Base-by-base conservation (phyloP, 2,113 vertebrate species). In the Catharus fuscescens region DNA sequence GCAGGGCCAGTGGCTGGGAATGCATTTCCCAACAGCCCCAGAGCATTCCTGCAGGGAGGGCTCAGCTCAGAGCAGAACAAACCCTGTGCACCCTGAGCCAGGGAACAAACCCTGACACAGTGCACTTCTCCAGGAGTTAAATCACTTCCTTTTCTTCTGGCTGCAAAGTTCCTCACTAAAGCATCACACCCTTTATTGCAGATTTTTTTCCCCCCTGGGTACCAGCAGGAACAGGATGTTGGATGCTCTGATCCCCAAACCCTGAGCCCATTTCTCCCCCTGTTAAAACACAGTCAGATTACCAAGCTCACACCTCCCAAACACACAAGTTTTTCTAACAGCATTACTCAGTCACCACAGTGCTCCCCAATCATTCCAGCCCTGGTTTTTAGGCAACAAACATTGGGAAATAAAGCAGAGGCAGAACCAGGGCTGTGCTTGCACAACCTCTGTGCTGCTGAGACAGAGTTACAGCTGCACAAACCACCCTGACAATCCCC, bases 171-270 rank as follows among this genome's bases (percentile, higher is more conserved):
- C 60, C 25, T 2, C 3, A 21, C 36, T 32, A 24, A 72, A 34
- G 10, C 64, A 66, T 17, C 28, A 0, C 6, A 8, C 18, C 1
- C 6, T 15, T 61, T 15, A 16, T 5, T 18, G 7, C 11, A 42
- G 18, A 1, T 10, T 12, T 15, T 2, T 8, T 19, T 7, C 5
- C 1, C 1, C 31, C 65, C 44, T 52, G 47, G 26, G 31, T 18
- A 34, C 1, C 19, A 52, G 79, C 50, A 84, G 24, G 5, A n/a
- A 64, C 54, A 28, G n/a, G 14, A 67, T 42, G 48, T 31, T 48
- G 72, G n/a, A 21, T 42, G 53, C 21, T 44, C n/a, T 32, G 50
- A 31, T 34, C 59, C 40, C 20, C 19, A 32, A 3, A 32, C 5
- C 67, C 36, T 6, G 13, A 86, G 47, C 29, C 20, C 20, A 3